Percentiles rank a stretch among this genome's conserved stretches.
Conservation (phyloP, 2,888 invertebrate species). For the Drosophila dives region DNA sequence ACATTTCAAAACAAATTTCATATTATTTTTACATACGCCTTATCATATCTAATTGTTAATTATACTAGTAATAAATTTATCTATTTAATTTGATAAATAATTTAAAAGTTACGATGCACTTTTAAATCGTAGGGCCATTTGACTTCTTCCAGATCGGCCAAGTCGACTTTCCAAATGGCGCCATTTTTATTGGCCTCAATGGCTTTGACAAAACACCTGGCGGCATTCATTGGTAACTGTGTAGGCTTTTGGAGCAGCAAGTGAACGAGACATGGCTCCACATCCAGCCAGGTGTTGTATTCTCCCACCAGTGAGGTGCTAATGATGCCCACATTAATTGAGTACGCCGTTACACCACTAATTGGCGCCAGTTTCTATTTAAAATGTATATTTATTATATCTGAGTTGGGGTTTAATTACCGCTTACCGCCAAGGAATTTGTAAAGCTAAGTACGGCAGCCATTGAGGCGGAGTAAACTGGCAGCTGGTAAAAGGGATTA, state of each 20-base stretch:
- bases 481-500: slow-evolving; percentile 68
- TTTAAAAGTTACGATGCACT: neutral
- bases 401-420: neutral
- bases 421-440: slow-evolving; percentile 79
- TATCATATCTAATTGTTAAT: neutral
- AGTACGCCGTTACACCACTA: slow-evolving; percentile 69
- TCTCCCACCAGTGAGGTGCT: slow-evolving; percentile 55
- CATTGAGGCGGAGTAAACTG: slow-evolving; percentile 83
- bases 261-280: slow-evolving; percentile 57
- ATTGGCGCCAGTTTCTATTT: slow-evolving; percentile 54
- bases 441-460: slow-evolving; percentile 84
- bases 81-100: neutral
- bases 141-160: slow-evolving; percentile 69
- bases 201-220: slow-evolving; percentile 75
- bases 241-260: slow-evolving; percentile 45
- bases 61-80: neutral
- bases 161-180: slow-evolving; percentile 81
- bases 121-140: slow-evolving; percentile 59
- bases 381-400: neutral
- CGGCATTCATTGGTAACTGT: slow-evolving; percentile 68
- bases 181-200: slow-evolving; percentile 80
- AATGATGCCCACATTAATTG: slow-evolving; percentile 74
- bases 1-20: neutral
- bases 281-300: slow-evolving; percentile 69
- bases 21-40: neutral